phyloP scores from a whole-genome alignment of 2,113 vertebrate genomes.

The Phyllostomus hastatus region DNA sequence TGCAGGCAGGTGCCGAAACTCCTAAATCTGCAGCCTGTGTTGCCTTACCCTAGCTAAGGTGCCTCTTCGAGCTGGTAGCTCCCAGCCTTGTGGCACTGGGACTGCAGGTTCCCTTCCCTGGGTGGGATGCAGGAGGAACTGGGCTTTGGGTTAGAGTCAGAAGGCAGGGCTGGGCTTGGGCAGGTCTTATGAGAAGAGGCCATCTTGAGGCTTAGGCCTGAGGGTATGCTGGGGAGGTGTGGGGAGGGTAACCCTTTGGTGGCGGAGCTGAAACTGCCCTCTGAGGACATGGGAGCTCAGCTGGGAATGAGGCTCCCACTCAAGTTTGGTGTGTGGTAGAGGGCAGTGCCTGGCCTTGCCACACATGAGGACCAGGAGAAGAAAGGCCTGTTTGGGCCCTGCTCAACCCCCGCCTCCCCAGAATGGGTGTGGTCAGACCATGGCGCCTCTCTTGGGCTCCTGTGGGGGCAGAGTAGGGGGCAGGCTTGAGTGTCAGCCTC shows the following conservation, averaged over 20 bases:
- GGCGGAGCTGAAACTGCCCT: fast-evolving
- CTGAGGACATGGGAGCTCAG: neutral
- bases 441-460: neutral
- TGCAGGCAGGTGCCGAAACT: neutral
- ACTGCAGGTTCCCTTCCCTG: neutral
- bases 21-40: neutral
- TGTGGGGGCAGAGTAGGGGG: neutral
- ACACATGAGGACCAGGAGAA: no score
- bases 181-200: neutral
- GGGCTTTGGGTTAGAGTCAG: neutral
- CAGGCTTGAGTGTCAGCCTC: neutral
- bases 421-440: neutral
- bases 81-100: neutral
- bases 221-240: neutral
- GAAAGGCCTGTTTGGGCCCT: neutral
- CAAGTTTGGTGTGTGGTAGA: fast-evolving
- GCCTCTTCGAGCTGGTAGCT: neutral
- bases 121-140: neutral
- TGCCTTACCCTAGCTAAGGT: neutral
- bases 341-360: neutral
- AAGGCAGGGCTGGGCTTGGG: neutral
- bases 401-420: neutral
- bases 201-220: neutral
- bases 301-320: neutral
- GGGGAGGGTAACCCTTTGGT: neutral